Evolutionary conservation across 92 coral and sea anemone species (phyloP).

Genomic region (Desmophyllum pertusum): DNA sequence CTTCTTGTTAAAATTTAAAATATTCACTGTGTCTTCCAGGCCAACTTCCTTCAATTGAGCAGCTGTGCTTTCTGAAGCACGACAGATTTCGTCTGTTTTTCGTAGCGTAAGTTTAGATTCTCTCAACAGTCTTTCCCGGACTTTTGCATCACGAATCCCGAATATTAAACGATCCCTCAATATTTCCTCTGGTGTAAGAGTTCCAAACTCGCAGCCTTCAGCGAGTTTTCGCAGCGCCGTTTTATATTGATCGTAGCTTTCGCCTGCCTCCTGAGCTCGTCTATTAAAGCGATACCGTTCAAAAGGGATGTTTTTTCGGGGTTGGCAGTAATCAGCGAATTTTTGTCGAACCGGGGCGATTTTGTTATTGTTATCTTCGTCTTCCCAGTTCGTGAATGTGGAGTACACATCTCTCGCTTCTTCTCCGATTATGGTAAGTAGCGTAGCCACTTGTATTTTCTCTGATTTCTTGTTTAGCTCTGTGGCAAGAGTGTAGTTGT

Average conservation of each 20-base stretch:
- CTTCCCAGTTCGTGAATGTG: constrained; percentile 47
- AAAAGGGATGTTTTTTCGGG: constrained; percentile 61
- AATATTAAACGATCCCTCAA: constrained; percentile 51
- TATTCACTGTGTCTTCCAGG: constrained; percentile 10
- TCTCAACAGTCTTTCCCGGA: constrained; percentile 48
- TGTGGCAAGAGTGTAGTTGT: constrained; percentile 37
- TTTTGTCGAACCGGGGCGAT: constrained; percentile 29
- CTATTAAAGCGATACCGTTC: constrained; percentile 56
- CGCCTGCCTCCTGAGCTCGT: constrained; percentile 53
- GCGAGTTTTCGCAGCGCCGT: constrained; percentile 62
- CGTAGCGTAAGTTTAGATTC: constrained; percentile 12
- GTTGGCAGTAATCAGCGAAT: constrained; percentile 59
- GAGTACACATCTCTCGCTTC: constrained; percentile 56
- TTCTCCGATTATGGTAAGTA: constrained; percentile 56
- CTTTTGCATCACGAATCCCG: constrained; percentile 55
- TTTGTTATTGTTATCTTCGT: constrained; percentile 29
- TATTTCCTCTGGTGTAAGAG: constrained; percentile 59
- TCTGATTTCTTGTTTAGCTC: constrained; percentile 42
- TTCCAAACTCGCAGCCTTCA: constrained; percentile 55
- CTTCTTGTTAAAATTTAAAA: constrained; percentile 4
- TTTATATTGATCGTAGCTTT: constrained; percentile 60
- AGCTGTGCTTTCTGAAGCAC: constrained; percentile 47
- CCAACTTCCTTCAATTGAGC: constrained; percentile 50
- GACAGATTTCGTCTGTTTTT: constrained; percentile 45
- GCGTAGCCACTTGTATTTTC: constrained; percentile 50